A percentile compares a stretch with the other conserved stretches of the same genome.
Conservation (phyloP, 2,113 vertebrate species). For the Himantopus leucocephalus region DNA sequence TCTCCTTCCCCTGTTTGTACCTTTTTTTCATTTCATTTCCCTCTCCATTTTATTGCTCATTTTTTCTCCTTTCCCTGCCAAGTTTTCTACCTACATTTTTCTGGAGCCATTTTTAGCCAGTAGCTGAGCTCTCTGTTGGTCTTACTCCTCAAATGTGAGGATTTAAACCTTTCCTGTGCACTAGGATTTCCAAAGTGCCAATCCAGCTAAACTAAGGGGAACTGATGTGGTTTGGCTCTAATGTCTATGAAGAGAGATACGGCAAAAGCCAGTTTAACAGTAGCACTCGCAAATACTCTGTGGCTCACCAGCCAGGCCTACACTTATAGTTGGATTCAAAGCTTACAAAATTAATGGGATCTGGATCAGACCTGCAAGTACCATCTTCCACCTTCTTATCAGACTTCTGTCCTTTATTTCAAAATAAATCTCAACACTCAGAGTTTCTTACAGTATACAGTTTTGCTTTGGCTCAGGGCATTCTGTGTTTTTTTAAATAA, state of each 20-base stretch:
- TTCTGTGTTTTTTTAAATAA: background rate
- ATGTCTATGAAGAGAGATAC: background rate
- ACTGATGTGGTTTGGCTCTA: background rate
- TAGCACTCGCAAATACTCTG: background rate
- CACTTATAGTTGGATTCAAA: background rate
- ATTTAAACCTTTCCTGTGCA: background rate
- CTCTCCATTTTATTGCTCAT: background rate
- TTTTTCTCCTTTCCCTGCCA: background rate
- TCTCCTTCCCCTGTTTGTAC: background rate
- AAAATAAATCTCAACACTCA: background rate
- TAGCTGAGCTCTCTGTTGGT: background rate
- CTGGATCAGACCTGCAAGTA: background rate
- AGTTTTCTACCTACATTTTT: background rate
- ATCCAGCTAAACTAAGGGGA: slow-evolving; percentile 32
- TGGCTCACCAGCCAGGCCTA: background rate
- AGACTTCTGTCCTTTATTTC: background rate
- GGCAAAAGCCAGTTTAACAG: background rate
- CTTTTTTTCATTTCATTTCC: background rate
- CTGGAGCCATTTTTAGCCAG: background rate
- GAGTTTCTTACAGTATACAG: background rate
- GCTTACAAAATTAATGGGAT: background rate
- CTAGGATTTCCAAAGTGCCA: slow-evolving; percentile 31
- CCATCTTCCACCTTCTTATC: background rate
- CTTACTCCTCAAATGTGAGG: background rate
- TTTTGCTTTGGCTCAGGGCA: background rate